A percentile compares a stretch with the other conserved stretches of the same genome.
These are phyloP conservation scores for Gortyna flavago DNA, from an alignment of 2,888 invertebrate genomes.

Conservation along the genomic window DNA sequence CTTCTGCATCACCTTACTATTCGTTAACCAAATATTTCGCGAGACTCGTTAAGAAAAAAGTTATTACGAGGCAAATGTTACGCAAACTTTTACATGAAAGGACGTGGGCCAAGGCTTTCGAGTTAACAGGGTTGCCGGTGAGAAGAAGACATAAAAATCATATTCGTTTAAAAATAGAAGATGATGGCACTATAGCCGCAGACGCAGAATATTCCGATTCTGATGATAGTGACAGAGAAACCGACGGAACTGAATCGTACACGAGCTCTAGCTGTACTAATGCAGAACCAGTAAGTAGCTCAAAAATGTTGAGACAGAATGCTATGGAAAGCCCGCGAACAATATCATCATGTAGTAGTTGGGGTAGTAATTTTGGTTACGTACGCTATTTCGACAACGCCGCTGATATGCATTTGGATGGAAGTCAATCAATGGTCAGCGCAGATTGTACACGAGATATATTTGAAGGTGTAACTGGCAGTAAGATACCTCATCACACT, in stretches of 20 bases:
- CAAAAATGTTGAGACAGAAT: conserved; percentile 90
- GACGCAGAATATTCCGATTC: conserved; percentile 86
- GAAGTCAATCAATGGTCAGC: conserved; percentile 70
- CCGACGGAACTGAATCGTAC: conserved; percentile 84
- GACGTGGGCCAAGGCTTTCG: conserved; percentile 87
- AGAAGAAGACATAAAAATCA: conserved; percentile 86
- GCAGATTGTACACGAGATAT: conserved; percentile 86
- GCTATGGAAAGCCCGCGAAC: conserved; percentile 89
- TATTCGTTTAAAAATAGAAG: conserved; percentile 83
- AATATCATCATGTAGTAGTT: conserved; percentile 88
- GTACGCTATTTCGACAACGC: conserved; percentile 91
- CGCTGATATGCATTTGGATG: conserved; percentile 82
- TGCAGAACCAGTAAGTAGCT: conserved; percentile 74
- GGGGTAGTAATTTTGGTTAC: conserved; percentile 92
- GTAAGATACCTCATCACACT: conserved; percentile 62
- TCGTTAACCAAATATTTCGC: conserved; percentile 94
- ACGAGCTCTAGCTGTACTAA: conserved; percentile 83
- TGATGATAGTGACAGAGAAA: conserved; percentile 84
- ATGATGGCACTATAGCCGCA: conserved; percentile 84
- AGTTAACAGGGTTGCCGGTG: conserved; percentile 85
- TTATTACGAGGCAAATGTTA: conserved; percentile 92
- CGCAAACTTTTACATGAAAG: conserved; percentile 93
- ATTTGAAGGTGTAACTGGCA: conserved; percentile 74
- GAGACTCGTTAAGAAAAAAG: conserved; percentile 92
- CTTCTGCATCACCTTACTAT: conserved; percentile 94